phyloP scores from a whole-genome alignment of 2,888 invertebrate genomes.

The Chrysolina americana region DNA sequence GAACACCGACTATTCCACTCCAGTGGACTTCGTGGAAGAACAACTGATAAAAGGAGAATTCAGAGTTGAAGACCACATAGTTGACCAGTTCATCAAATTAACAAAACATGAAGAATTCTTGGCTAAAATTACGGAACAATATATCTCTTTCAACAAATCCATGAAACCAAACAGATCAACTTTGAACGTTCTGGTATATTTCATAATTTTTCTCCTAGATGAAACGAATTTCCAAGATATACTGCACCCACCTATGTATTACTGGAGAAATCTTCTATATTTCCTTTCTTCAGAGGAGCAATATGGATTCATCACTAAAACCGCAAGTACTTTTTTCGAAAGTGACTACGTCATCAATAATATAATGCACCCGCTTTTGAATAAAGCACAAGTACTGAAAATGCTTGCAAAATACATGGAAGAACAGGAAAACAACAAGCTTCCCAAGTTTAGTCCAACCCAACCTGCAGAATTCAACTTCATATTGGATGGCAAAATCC shows the following conservation, averaged over 20 bases:
- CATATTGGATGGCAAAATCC: conserved; percentile 12
- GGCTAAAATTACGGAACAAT: conserved; percentile 50
- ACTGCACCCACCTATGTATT: conserved; percentile 51
- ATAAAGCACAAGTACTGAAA: conserved; percentile 57
- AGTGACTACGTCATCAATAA: conserved; percentile 71
- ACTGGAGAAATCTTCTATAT: conserved; percentile 62
- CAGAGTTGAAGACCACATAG: conserved; percentile 42
- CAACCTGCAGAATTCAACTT: conserved; percentile 53
- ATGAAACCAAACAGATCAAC: conserved; percentile 51
- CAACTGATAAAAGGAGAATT: conserved; percentile 33
- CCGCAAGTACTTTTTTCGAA: conserved; percentile 71
- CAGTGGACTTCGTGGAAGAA: conserved; percentile 56
- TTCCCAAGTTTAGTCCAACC: conserved; percentile 51
- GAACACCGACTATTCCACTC: conserved; percentile 46
- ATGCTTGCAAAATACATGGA: conserved; percentile 24
- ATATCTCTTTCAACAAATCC: conserved; percentile 48
- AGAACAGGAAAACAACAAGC: conserved; percentile 40
- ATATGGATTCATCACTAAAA: conserved; percentile 69
- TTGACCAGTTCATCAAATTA: conserved; percentile 52
- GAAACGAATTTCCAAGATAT: conserved; percentile 54
- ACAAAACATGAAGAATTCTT: conserved; percentile 58
- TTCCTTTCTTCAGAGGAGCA: conserved; percentile 71
- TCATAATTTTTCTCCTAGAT: conserved; percentile 61
- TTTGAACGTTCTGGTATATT: conserved; percentile 53
- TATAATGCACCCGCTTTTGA: conserved; percentile 71